A percentile compares a stretch with the other conserved stretches of the same genome.
Conservation (phyloP, 2,797 vertebrate genomes). For the Odontamblyopus lacepedii region DNA sequence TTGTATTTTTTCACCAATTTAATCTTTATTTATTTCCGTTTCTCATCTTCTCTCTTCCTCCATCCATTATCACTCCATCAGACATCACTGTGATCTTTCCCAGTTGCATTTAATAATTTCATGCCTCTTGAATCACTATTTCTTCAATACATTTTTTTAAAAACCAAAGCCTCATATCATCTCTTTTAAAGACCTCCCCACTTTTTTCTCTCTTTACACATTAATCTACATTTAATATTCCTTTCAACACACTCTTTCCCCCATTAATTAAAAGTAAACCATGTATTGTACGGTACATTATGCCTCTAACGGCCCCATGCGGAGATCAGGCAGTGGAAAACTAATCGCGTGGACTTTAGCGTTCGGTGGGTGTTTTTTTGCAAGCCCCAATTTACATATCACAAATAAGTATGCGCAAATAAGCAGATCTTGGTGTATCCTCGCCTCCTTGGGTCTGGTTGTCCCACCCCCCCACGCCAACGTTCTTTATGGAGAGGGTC, state of each 20-base stretch:
- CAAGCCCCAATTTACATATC: conserved; percentile 94
- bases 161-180: conserved; percentile 54
- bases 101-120: conserved; percentile 61
- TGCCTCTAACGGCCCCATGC: conserved; percentile 99
- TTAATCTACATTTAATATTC: conserved; percentile 98
- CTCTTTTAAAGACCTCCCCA: conserved; percentile 78
- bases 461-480: conserved; percentile 51
- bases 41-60: conserved; percentile 21
- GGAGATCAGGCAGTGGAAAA: conserved; percentile 99
- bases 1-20: background rate
- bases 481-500: conserved; percentile 78
- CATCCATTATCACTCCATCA: conserved; percentile 36
- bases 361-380: conserved; percentile 84
- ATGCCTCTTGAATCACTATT: conserved; percentile 53
- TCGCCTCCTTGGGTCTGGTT: too few species aligned
- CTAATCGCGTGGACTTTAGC: conserved; percentile 99
- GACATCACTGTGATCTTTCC: conserved; percentile 49
- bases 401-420: conserved; percentile 93
- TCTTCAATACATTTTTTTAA: conserved; percentile 33
- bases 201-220: conserved; percentile 78
- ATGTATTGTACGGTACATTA: conserved; percentile 99
- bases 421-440: conserved; percentile 85
- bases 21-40: background rate
- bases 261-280: conserved; percentile 99
- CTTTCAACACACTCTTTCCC: conserved; percentile 91